Percentiles rank a stretch among this genome's conserved stretches.
Evolutionary conservation across 1,140 invertebrate species (phyloP).

Genomic region (Drosophila jambulina): DNA sequence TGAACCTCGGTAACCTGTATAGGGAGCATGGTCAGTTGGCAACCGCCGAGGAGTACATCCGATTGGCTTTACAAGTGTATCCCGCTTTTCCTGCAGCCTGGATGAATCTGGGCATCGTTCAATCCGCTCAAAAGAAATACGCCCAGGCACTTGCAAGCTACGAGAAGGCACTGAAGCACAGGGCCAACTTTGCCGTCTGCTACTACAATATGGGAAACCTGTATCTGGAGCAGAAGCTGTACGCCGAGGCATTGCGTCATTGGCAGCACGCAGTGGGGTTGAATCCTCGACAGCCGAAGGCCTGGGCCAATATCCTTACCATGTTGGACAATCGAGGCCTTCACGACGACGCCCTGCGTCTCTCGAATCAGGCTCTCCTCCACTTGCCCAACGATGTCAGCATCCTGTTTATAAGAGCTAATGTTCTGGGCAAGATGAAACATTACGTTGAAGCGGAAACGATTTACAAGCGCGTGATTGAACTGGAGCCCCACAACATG

Average conservation of each 20-base stretch:
- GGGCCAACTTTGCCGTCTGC: conserved; percentile 95
- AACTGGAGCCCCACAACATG: conserved; percentile 88
- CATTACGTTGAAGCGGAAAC: conserved; percentile 92
- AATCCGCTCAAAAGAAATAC: conserved; percentile 90
- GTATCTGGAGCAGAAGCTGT: conserved; percentile 87
- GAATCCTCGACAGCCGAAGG: conserved; percentile 91
- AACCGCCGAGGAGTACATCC: conserved; percentile 92
- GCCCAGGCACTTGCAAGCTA: conserved; percentile 92
- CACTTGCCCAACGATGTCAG: conserved; percentile 90
- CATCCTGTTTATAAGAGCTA: conserved; percentile 94
- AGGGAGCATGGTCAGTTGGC: conserved; percentile 90
- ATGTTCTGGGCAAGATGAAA: conserved; percentile 93
- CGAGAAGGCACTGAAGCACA: conserved; percentile 90
- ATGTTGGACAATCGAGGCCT: conserved; percentile 93
- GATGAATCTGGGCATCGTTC: conserved; percentile 98
- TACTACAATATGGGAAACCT: conserved; percentile 97
- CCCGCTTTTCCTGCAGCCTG: conserved; percentile 96
- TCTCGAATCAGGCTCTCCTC: conserved; percentile 89
- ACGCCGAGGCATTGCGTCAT: conserved; percentile 87
- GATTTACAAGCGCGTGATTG: conserved; percentile 92
- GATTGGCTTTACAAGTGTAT: conserved; percentile 91
- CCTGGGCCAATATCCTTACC: conserved; percentile 97
- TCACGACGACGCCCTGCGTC: conserved; percentile 88
- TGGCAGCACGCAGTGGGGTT: conserved; percentile 93
- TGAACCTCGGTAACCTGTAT: conserved; percentile 97